Evolutionary conservation across 1,140 invertebrate genomes (phyloP).

Genomic region (Caenorhabditis remanei): DNA sequence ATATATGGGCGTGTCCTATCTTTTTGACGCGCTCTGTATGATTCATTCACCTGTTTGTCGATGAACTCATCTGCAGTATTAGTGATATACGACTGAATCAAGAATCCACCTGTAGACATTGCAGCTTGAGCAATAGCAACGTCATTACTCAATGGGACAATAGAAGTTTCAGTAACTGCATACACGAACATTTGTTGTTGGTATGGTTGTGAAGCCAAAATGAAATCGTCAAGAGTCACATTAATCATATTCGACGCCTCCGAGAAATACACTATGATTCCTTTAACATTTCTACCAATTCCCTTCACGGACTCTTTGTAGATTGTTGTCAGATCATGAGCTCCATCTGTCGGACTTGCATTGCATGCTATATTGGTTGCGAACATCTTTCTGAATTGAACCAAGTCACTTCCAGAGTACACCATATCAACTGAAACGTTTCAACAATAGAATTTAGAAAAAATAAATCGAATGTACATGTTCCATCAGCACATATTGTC

Average conservation of each 20-base stretch:
- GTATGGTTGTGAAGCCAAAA: background rate
- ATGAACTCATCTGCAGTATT: background rate
- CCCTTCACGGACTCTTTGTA: background rate
- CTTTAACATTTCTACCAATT: constrained; percentile 1
- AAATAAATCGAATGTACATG: background rate
- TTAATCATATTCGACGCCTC: constrained; percentile 9
- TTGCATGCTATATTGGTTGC: background rate
- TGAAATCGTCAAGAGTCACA: constrained; percentile 10
- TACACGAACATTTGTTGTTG: constrained; percentile 12
- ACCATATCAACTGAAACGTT: constrained; percentile 1
- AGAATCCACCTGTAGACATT: constrained; percentile 8
- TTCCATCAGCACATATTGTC: constrained; percentile 14
- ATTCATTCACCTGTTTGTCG: background rate
- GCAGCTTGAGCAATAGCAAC: background rate
- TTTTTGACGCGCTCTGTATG: background rate
- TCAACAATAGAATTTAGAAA: no score
- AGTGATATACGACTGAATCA: background rate
- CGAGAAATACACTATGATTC: constrained; percentile 4
- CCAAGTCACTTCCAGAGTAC: background rate
- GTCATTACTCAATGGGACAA: background rate
- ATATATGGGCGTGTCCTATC: background rate
- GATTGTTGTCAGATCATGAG: background rate
- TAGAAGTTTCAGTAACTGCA: background rate
- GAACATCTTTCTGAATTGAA: background rate
- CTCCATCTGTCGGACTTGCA: background rate